Evolutionary conservation across 2,888 invertebrate genomes (phyloP).

Genomic region (Synergus laeviventris): DNA sequence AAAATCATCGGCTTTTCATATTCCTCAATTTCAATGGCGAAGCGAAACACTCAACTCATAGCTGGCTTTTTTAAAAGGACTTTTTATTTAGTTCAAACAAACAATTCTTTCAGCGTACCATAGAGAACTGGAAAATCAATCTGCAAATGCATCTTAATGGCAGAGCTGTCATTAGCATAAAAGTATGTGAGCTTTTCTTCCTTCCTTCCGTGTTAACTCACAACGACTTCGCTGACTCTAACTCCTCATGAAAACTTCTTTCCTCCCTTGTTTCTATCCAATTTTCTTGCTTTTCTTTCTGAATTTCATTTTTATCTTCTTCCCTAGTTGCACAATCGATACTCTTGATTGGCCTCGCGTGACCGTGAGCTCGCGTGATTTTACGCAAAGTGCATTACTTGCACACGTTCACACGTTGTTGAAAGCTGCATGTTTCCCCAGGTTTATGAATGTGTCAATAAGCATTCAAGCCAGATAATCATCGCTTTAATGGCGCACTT

Average conservation of each 20-base stretch:
- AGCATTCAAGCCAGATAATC: conserved; percentile 11
- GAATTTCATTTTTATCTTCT: background rate
- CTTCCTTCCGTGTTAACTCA: conserved; percentile 11
- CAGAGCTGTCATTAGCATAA: conserved; percentile 27
- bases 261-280: background rate
- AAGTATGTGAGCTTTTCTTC: conserved; percentile 11
- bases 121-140: conserved; percentile 5
- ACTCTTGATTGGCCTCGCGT: conserved; percentile 24
- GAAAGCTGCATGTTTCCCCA: conserved; percentile 29
- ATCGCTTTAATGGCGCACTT: conserved; percentile 12
- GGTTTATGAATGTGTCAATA: conserved; percentile 33
- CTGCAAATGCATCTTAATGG: conserved; percentile 32
- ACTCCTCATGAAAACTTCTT: background rate
- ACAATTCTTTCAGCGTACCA: background rate
- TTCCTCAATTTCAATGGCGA: background rate
- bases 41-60: conserved; percentile 3
- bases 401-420: conserved; percentile 23
- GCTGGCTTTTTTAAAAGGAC: background rate
- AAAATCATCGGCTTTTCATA: conserved; percentile 5
- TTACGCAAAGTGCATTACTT: conserved; percentile 27
- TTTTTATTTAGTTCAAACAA: background rate
- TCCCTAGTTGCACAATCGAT: conserved; percentile 11
- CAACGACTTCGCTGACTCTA: background rate
- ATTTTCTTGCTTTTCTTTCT: background rate
- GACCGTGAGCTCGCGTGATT: conserved; percentile 34